phyloP scores from a whole-genome alignment of 1,140 invertebrate genomes.

The Pseudomyrmex gracilis region DNA sequence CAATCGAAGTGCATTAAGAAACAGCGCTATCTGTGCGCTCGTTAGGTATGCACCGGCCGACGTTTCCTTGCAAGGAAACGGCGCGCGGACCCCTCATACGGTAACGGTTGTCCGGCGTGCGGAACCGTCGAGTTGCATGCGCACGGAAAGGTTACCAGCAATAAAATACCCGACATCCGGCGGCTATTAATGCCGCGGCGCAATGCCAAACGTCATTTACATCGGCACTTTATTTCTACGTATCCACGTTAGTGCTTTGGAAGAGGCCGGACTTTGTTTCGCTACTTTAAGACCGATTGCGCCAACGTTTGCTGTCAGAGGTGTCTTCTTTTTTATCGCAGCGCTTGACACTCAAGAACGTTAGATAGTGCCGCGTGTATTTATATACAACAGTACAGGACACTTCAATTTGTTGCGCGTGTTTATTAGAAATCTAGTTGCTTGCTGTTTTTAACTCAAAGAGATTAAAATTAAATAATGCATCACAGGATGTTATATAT shows the following conservation, averaged over 20 bases:
- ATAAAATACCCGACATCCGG: constrained; percentile 72
- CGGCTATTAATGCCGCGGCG: constrained; percentile 72
- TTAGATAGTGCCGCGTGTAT: background rate
- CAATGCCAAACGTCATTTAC: constrained; percentile 71
- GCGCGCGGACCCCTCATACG: constrained; percentile 49
- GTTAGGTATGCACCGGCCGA: constrained; percentile 72
- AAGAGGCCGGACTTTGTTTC: constrained; percentile 3
- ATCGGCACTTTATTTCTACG: constrained; percentile 72
- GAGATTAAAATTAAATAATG: no score
- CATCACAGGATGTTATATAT: no score
- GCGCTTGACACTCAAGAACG: background rate
- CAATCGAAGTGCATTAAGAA: constrained; percentile 75
- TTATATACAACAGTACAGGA: background rate
- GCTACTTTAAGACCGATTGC: constrained; percentile 9
- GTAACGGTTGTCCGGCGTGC: constrained; percentile 66
- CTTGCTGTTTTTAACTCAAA: no score
- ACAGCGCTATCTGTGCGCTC: constrained; percentile 65
- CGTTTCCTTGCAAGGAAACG: constrained; percentile 71
- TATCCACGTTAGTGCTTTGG: constrained; percentile 60
- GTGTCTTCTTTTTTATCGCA: constrained; percentile 21
- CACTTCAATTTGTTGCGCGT: no score
- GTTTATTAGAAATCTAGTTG: no score
- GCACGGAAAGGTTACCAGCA: constrained; percentile 73
- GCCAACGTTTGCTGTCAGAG: background rate
- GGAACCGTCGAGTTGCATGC: constrained; percentile 61